Conservation (phyloP, 2,113 vertebrate genomes). For the Cyprinodon brontotheroides region DNA sequence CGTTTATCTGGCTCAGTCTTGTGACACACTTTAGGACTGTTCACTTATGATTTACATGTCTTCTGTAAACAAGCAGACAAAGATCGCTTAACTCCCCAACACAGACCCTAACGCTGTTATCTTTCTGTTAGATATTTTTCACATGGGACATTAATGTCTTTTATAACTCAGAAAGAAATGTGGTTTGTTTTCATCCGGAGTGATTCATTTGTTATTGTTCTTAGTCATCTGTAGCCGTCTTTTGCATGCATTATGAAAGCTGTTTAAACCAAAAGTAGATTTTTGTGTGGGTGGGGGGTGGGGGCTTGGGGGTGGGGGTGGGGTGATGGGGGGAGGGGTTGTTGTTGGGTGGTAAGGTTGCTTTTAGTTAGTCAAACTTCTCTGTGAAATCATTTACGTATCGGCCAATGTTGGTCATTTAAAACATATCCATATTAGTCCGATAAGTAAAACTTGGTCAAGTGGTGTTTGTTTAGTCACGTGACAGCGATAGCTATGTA, state of each 20-base stretch:
- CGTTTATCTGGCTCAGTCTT: constrained; percentile 50
- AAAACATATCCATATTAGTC: too few species aligned
- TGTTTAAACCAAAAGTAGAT: constrained; percentile 10
- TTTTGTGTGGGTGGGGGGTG: not conserved
- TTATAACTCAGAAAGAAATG: constrained; percentile 58
- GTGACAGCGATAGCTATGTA: too few species aligned
- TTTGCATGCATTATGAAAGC: constrained; percentile 28
- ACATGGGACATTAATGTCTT: constrained; percentile 64
- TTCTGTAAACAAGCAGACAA: constrained; percentile 63
- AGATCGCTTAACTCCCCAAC: constrained; percentile 55
- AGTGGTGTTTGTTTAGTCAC: too few species aligned
- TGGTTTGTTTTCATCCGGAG: constrained; percentile 44
- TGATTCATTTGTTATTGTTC: constrained; percentile 63
- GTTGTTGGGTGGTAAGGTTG: too few species aligned
- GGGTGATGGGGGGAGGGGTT: too few species aligned
- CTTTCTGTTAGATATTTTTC: constrained; percentile 64
- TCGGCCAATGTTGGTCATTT: too few species aligned
- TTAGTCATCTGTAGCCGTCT: constrained; percentile 45
- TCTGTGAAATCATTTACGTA: not conserved
- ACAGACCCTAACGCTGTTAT: constrained; percentile 52
- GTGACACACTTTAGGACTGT: constrained; percentile 66
- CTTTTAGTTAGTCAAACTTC: not conserved
- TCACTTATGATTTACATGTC: constrained; percentile 69
- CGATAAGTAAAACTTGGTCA: too few species aligned
- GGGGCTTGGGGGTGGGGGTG: too few species aligned